Percentiles rank a stretch among this genome's conserved stretches.
Conservation (phyloP, 2,113 vertebrate genomes). For the Crotalus horridus region DNA sequence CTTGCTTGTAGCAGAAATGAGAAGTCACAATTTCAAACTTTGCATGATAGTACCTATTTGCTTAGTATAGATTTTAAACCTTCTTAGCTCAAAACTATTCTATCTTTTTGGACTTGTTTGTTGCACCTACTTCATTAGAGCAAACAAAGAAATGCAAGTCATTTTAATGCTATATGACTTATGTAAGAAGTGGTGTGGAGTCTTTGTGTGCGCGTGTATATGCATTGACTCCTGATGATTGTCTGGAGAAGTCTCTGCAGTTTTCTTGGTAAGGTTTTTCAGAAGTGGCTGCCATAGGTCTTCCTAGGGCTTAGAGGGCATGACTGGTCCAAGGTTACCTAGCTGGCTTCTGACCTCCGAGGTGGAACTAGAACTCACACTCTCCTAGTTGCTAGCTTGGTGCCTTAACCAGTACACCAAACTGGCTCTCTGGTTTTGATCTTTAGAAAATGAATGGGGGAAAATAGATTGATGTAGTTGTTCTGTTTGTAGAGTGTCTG, state of each 20-base stretch:
- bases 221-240: neutral
- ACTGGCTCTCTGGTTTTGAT: neutral
- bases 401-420: neutral
- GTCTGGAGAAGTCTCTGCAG: neutral
- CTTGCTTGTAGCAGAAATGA: neutral
- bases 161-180: neutral
- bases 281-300: neutral
- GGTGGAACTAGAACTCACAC: neutral
- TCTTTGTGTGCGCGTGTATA: neutral
- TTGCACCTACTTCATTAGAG: neutral
- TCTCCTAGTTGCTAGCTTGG: neutral
- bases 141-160: neutral
- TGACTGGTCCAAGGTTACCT: neutral
- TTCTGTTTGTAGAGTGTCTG: neutral
- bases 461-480: fast-evolving
- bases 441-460: neutral
- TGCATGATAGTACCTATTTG: neutral
- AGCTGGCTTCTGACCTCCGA: neutral
- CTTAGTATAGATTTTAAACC: neutral
- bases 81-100: neutral
- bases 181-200: neutral
- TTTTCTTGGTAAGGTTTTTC: neutral
- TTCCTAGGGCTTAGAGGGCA: neutral
- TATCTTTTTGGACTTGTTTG: neutral
- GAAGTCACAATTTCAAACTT: neutral